Percentiles rank a stretch among this genome's conserved stretches.
Conservation (phyloP, 2,113 vertebrate species). For the Pedetes capensis region DNA sequence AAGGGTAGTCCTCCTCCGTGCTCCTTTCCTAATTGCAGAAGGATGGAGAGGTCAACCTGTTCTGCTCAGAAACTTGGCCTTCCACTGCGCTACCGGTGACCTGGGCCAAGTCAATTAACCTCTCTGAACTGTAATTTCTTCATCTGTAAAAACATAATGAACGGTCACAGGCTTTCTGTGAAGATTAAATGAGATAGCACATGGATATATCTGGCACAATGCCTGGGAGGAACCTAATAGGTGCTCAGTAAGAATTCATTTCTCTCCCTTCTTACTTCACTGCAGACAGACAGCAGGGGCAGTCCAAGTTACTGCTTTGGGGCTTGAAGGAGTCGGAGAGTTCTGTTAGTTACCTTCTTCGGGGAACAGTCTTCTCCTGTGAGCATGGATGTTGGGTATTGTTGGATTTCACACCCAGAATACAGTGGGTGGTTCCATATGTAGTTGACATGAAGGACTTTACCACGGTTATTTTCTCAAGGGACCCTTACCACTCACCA, state of each 20-base stretch:
- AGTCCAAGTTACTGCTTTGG: no score
- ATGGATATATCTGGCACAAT: no score
- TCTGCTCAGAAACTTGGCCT: neutral
- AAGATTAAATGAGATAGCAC: neutral
- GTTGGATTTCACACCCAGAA: neutral
- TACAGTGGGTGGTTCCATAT: neutral
- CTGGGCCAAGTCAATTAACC: conserved; percentile 43
- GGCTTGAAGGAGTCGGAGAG: neutral
- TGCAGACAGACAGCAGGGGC: neutral
- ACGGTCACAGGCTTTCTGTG: neutral
- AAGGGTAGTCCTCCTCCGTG: neutral
- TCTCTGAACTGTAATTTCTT: neutral
- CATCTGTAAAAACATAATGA: neutral
- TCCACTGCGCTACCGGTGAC: neutral
- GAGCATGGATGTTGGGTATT: neutral
- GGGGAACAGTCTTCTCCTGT: neutral
- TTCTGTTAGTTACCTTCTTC: neutral
- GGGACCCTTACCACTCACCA: neutral
- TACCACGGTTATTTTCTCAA: neutral
- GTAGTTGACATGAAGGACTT: neutral
- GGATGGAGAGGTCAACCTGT: neutral
- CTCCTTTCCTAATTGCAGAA: neutral
- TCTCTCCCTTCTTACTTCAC: neutral
- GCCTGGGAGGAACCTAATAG: neutral
- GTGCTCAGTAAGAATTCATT: neutral